phyloP scores from a whole-genome alignment of 2,888 invertebrate genomes.

The Acanthacorydalis orientalis region DNA sequence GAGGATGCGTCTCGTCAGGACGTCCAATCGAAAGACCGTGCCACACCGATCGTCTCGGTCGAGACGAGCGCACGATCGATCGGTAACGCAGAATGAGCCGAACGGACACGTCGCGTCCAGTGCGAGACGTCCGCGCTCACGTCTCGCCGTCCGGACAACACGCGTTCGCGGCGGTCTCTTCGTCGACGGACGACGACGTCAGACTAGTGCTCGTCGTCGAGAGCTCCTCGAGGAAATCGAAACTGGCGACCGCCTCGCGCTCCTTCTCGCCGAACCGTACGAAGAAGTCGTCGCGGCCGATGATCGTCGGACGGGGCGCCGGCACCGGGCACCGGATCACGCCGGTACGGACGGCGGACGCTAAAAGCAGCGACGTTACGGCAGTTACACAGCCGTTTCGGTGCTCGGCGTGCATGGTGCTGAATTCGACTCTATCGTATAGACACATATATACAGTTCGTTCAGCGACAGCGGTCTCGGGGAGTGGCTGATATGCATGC shows the following conservation, averaged over 20 bases:
- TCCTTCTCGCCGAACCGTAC: conserved; percentile 63
- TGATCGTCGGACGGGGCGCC: conserved; percentile 47
- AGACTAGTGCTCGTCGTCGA: conserved; percentile 22
- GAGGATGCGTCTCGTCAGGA: too few relatives aligned
- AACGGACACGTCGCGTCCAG: too few relatives aligned
- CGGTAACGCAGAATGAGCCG: too few relatives aligned
- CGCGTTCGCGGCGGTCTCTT: not conserved
- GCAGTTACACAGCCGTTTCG: conserved; percentile 25
- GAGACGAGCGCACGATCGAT: too few relatives aligned
- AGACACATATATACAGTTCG: conserved; percentile 14
- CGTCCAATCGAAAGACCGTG: too few relatives aligned
- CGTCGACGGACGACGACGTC: conserved; percentile 11
- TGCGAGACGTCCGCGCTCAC: too few relatives aligned
- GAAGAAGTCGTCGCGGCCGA: conserved; percentile 61
- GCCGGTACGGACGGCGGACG: conserved; percentile 40
- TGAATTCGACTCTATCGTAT: conserved; percentile 16
- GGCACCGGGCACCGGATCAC: conserved; percentile 29
- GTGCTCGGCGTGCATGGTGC: conserved; percentile 28
- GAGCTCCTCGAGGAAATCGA: conserved; percentile 63
- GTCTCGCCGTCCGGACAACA: too few relatives aligned
- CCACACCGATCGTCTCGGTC: too few relatives aligned
- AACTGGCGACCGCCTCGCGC: conserved; percentile 58
- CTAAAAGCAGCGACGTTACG: conserved; percentile 25
- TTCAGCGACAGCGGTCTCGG: conserved; percentile 6
- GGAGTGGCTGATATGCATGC: not conserved